Base-by-base conservation (phyloP, 2,113 vertebrate genomes). In the Thamnaconus septentrionalis region DNA sequence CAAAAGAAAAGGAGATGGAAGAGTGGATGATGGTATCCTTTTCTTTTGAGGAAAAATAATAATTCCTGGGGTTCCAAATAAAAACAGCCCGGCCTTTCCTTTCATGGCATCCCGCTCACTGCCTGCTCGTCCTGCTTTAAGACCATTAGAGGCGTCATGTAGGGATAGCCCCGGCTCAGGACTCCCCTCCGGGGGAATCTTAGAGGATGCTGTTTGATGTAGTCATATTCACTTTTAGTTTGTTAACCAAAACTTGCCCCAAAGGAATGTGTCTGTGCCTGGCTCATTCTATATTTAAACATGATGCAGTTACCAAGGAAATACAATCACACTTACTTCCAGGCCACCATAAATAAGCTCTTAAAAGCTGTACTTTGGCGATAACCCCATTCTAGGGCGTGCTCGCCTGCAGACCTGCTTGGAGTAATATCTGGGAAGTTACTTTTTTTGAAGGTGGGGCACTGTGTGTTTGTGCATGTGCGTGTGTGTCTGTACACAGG, bases 1-100 rank as follows among this genome's bases (percentile, higher is more conserved):
- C 63, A 50, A 79, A 76, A 80, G 72, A 73, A 60, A 76, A 9
- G 44, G 69, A 85, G 73, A 73, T 53, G 65, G 11, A 72, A 65
- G 69, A 71, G 61, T 54, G 59, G 64, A 75, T 77, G 61, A 73
- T 75, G 69, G 73, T 80, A 61, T 61, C 18, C 56, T 69, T 79
- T 84, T 81, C 61, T 79, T 82, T 74, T 64, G 54, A 72, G 78
- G 66, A 58, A 75, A 69, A 59, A 42, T 31, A 31, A 31, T 31
- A 31, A 31, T 60, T 72, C 59, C 55, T 31, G 43, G 62, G 49
- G 78, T 76, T 75, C 63, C 46, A 64, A 73, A 75, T 65, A 64
- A 41, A 31, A 71, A 79, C 50, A 42, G 55, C 50, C 61, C 43
- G 18, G 50, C 11, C 39, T 74, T 31, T 71, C 56, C 18, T 79